These are phyloP conservation scores for Drosophila rufa DNA, from an alignment of 1,140 invertebrate genomes.

Conservation along the genomic window DNA sequence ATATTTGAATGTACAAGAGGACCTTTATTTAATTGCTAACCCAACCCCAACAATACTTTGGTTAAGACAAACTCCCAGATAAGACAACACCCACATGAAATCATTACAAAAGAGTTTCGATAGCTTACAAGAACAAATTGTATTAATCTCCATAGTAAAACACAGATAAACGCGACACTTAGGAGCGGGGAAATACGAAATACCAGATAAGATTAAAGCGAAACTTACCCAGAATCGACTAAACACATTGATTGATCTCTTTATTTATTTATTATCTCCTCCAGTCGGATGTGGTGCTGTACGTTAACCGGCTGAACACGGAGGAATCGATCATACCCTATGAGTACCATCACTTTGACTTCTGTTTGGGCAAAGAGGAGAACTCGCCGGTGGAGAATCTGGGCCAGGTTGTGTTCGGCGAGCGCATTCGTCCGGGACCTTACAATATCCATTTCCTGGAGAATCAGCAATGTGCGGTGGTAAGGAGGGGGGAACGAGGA, in stretches of 20 bases:
- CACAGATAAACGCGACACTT: neutral
- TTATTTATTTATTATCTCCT: constrained; percentile 17
- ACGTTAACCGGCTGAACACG: constrained; percentile 98
- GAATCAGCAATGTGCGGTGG: constrained; percentile 89
- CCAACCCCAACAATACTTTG: neutral
- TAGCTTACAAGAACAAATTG: neutral
- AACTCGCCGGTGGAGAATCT: constrained; percentile 98
- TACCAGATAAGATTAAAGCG: constrained; percentile 7
- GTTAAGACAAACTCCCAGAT: neutral
- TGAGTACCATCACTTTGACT: constrained; percentile 99
- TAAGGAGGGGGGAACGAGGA: constrained; percentile 68
- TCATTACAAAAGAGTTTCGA: neutral
- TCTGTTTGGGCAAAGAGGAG: constrained; percentile 91
- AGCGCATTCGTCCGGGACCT: constrained; percentile 96
- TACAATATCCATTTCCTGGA: constrained; percentile 93
- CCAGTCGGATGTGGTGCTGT: constrained; percentile 87
- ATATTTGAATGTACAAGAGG: neutral
- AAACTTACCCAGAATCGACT: constrained; percentile 1
- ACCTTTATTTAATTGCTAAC: neutral
- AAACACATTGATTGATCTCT: constrained; percentile 6
- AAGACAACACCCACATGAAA: neutral
- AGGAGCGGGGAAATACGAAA: no score
- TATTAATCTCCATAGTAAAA: neutral
- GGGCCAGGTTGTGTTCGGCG: constrained; percentile 99
- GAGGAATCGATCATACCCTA: constrained; percentile 98